phyloP scores from a whole-genome alignment of 2,113 vertebrate genomes.

The Pongo pygmaeus region DNA sequence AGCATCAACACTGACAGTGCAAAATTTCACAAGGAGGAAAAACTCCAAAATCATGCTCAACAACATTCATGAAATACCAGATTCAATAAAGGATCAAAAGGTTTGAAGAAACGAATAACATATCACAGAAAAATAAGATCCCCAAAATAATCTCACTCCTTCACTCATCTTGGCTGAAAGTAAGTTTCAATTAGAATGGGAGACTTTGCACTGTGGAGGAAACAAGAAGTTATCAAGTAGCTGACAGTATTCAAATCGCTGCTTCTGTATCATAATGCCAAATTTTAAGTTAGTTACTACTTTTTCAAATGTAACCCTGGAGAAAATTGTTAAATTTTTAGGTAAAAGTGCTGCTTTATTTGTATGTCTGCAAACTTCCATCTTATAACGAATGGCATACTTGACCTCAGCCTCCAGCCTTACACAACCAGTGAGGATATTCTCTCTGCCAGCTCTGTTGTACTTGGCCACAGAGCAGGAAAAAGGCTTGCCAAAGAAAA shows the following conservation, averaged over 20 bases:
- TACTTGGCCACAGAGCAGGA: neutral
- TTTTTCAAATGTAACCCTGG: neutral
- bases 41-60: neutral
- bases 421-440: neutral
- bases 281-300: neutral
- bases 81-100: neutral
- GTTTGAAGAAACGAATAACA: neutral
- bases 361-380: neutral
- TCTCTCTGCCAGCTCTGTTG: neutral
- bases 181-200: neutral
- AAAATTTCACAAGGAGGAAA: neutral
- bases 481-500: neutral
- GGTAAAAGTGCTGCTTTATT: neutral
- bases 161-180: neutral
- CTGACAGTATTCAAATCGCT: neutral
- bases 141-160: neutral
- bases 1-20: neutral
- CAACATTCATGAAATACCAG: neutral
- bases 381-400: neutral
- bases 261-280: neutral
- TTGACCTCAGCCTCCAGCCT: neutral
- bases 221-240: neutral
- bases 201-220: neutral
- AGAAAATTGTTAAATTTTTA: neutral
- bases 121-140: neutral